These are phyloP conservation scores for Montipora capricornis DNA, from an alignment of 64 coral and sea anemone species.

Conservation along the genomic window DNA sequence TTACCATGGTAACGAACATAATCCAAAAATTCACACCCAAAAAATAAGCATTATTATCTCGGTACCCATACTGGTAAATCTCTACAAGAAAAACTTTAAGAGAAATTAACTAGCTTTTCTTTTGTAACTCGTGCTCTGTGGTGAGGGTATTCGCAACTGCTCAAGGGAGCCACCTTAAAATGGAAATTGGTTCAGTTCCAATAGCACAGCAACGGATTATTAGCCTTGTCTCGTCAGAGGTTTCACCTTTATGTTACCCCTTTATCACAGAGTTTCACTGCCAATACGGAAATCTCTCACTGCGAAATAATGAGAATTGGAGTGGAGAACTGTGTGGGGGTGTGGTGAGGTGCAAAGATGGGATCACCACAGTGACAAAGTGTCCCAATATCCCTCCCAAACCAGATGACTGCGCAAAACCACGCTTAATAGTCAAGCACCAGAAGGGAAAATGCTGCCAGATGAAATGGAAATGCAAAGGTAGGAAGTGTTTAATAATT, in stretches of 20 bases:
- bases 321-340: constrained; percentile 88
- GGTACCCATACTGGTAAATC: no score
- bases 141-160: no score
- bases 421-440: constrained; percentile 65
- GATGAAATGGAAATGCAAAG: constrained; percentile 88
- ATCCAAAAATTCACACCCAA: no score
- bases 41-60: no score
- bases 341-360: constrained; percentile 79
- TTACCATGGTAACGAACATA: no score
- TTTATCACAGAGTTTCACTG: constrained; percentile 74
- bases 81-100: no score
- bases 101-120: no score
- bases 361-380: constrained; percentile 70
- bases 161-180: no score
- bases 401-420: constrained; percentile 68
- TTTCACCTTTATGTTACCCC: neutral
- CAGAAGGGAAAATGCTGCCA: constrained; percentile 82
- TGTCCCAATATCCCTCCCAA: constrained; percentile 83
- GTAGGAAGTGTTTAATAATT: neutral
- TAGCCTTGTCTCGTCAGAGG: neutral
- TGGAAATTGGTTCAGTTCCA: no score
- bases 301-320: constrained; percentile 85
- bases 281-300: constrained; percentile 79
- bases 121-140: no score
- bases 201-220: no score